A percentile compares a stretch with the other conserved stretches of the same genome.
Evolutionary conservation across 2,113 vertebrate genomes (phyloP).

Genomic region (Dolichotis patagonum): DNA sequence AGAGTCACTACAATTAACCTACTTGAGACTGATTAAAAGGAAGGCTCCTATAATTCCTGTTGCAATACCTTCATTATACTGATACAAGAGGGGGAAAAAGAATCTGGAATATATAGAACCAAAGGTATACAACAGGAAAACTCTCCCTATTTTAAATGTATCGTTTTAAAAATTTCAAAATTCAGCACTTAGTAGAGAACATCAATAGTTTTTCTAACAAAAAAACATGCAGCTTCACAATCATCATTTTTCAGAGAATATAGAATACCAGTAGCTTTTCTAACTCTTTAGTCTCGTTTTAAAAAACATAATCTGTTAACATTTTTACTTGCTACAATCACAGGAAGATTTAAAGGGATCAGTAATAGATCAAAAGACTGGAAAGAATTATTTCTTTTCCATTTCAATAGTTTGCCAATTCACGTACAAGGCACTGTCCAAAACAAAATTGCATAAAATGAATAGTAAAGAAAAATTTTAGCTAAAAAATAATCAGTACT

Average conservation of each 20-base stretch:
- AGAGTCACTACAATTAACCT: conserved; percentile 83
- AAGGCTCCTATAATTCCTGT: conserved; percentile 70
- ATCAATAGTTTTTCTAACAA: conserved; percentile 25
- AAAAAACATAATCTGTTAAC: background rate
- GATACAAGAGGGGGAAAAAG: conserved; percentile 42
- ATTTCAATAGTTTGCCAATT: conserved; percentile 17
- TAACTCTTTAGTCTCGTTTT: background rate
- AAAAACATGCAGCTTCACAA: background rate
- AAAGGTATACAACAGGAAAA: conserved; percentile 16
- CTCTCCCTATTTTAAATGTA: conserved; percentile 31
- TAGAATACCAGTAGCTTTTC: background rate
- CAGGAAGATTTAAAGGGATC: background rate
- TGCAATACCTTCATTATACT: conserved; percentile 59
- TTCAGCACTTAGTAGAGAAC: background rate
- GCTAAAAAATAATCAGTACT: background rate
- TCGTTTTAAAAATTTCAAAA: background rate
- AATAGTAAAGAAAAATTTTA: conserved; percentile 1
- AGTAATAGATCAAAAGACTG: conserved; percentile 45
- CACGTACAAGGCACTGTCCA: background rate
- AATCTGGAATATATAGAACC: conserved; percentile 15
- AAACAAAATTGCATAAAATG: conserved; percentile 19
- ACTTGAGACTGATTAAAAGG: conserved; percentile 77
- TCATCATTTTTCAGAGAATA: conserved; percentile 26
- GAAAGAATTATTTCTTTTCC: conserved; percentile 49
- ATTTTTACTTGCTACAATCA: background rate